Base-by-base conservation (phyloP, 1,140 invertebrate genomes). In the Maniola jurtina region DNA sequence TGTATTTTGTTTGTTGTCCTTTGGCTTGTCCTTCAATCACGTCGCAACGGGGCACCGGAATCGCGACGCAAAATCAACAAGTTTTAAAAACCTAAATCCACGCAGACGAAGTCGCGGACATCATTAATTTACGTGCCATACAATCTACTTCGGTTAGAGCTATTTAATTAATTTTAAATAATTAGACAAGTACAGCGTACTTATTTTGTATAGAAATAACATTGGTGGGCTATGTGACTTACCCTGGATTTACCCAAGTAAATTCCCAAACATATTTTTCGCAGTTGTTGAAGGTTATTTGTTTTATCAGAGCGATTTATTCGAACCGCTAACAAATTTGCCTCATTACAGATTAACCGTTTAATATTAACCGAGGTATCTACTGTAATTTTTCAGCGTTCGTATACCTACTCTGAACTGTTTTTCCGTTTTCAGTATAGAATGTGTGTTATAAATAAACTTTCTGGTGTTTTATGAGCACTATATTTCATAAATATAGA, bases 261-360 rank as follows among this genome's bases (percentile, higher is more conserved):
- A 5, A 45, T 45, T 45, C 42, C 9, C 42, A 45, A n/a, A 45
- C 5, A 11, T n/a, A 45, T 13, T 45, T n/a, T 5, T 11, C 9
- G 13, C 42, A 45, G 42, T 45, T 45, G 42, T 7, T 25, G 13
- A 50, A 15, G 10, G 14, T 6, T n/a, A 16, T 15, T 50, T 16
- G 48, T 50, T 50, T 50, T 16, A 50, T 16, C 48, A 2, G 48
- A 16, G 14, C 11, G 7, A 16, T 50, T 50, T 50, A 50, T 50
- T 50, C 15, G 6, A 50, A 50, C 48, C 48, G 16, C 48, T 50
- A 50, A 50, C 15, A 50, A 50, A 50, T 50, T 50, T 50, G 48
- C 0, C 48, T 16, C 48, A 50, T 50, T 25, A 50, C 15, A 16
- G 15, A 25, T 50, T 11, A 50, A 50, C 14, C 15, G 48, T 15